A percentile compares a stretch with the other conserved stretches of the same genome.
Evolutionary conservation across 2,888 invertebrate genomes (phyloP).

Genomic region (Synanthedon formicaeformis): DNA sequence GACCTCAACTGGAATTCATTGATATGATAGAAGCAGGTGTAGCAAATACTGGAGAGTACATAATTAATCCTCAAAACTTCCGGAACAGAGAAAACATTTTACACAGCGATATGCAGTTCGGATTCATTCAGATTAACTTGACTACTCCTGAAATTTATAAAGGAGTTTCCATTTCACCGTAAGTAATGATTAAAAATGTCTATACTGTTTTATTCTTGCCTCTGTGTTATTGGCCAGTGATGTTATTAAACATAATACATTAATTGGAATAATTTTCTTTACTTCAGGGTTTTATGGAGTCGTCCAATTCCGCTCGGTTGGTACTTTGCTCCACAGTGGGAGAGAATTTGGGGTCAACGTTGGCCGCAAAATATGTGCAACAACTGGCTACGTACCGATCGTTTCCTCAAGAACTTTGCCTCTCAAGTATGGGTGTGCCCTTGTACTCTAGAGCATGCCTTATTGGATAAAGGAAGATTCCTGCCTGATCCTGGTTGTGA

Average conservation of each 20-base stretch:
- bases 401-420: constrained; percentile 86
- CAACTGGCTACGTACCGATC: constrained; percentile 89
- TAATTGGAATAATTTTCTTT: too few species aligned
- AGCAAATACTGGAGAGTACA: constrained; percentile 78
- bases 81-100: constrained; percentile 76
- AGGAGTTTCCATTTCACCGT: constrained; percentile 78
- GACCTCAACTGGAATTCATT: constrained; percentile 85
- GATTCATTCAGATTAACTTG: constrained; percentile 88
- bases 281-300: constrained; percentile 82
- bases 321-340: constrained; percentile 94
- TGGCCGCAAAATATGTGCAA: constrained; percentile 91
- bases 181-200: constrained; percentile 45
- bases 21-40: constrained; percentile 76
- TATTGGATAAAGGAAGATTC: constrained; percentile 91
- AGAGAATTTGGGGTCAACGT: constrained; percentile 78
- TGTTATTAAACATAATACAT: too few species aligned
- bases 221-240: neutral
- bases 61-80: constrained; percentile 80
- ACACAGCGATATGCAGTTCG: constrained; percentile 83
- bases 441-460: constrained; percentile 90
- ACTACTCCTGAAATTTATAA: constrained; percentile 79
- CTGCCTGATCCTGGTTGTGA: constrained; percentile 93
- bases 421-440: constrained; percentile 89
- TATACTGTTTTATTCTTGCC: neutral
- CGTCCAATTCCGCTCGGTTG: constrained; percentile 91